Conservation (phyloP, 2,888 invertebrate genomes). For the Dioctria rufipes region DNA sequence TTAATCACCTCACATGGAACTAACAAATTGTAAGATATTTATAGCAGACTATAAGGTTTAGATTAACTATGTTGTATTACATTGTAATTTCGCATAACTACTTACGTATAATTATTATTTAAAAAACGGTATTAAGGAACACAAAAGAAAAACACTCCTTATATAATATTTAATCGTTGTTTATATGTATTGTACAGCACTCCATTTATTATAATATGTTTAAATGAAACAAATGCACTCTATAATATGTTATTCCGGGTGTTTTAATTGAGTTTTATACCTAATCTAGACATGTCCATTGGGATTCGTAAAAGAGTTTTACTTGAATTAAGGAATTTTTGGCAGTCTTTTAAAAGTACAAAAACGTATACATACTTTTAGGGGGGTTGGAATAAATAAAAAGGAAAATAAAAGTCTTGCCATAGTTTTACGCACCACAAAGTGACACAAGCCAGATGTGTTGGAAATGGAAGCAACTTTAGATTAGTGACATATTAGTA, state of each 20-base stretch:
- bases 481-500: too few species aligned
- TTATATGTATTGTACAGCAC: conserved; percentile 59
- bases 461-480: too few species aligned
- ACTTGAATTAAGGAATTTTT: too few species aligned
- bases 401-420: too few species aligned
- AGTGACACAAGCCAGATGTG: too few species aligned
- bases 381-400: too few species aligned
- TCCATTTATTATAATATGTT: conserved; percentile 47
- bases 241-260: conserved; percentile 55
- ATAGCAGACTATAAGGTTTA: neutral
- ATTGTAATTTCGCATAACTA: conserved; percentile 34
- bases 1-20: conserved; percentile 10
- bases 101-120: neutral
- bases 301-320: too few species aligned
- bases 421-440: too few species aligned
- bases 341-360: too few species aligned
- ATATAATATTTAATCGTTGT: conserved; percentile 48
- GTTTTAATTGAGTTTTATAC: conserved; percentile 1
- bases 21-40: conserved; percentile 14
- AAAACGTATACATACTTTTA: too few species aligned
- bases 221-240: conserved; percentile 58
- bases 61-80: conserved; percentile 19
- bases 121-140: conserved; percentile 17
- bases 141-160: conserved; percentile 8
- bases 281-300: too few species aligned